Evolutionary conservation across 2,113 vertebrate genomes (phyloP), one percentile per base, ranked within the genome.

Genomic region (Osmerus mordax): DNA sequence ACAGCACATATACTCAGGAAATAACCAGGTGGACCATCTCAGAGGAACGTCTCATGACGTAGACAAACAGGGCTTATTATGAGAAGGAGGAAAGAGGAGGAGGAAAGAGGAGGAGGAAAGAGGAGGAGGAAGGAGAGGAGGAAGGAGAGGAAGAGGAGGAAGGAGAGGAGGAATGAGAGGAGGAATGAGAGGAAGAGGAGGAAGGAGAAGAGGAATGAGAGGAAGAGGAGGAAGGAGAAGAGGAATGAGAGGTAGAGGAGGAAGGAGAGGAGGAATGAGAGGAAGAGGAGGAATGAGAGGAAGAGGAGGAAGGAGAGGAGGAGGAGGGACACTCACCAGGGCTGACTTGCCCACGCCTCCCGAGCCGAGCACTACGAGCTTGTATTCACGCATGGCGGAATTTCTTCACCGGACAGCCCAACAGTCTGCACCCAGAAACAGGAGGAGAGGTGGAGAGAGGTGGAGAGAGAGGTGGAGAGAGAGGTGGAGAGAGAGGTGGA

Each of bases 341-440:
- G 97, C 97, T 0, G 97, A 99, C 84, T 99, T 99, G 81, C 97
- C 97, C 91, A 99, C 97, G 88, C 97, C 97, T 92, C 97, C 97
- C 89, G 97, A 99, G 82, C 97, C 97, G 88, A 99, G 94, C 91
- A 99, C 97, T 93, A 99, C 97, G 86, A 99, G 95, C 94, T 99
- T 99, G 94, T 99, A 99, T 94, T 99, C 97, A 93, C 97, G 97
- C 97, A 99, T 99, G 94, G 91, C 92, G 94, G 89, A 92, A 91
- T 91, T 88, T 90, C 90, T 92, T 93, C 94, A 94, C 88, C 92
- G 73, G 91, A 90, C 88, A 88, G 90, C 88, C 91, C 87, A 85
- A 88, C 78, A 79, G 89, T 88, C 95, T 98, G 89, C 59, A 88
- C 82, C 83, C 6, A 54, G 32, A 23, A 70, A 72, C 13, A 75